Base-by-base conservation (phyloP, 2,888 invertebrate species). In the Tupiocoris notatus region DNA sequence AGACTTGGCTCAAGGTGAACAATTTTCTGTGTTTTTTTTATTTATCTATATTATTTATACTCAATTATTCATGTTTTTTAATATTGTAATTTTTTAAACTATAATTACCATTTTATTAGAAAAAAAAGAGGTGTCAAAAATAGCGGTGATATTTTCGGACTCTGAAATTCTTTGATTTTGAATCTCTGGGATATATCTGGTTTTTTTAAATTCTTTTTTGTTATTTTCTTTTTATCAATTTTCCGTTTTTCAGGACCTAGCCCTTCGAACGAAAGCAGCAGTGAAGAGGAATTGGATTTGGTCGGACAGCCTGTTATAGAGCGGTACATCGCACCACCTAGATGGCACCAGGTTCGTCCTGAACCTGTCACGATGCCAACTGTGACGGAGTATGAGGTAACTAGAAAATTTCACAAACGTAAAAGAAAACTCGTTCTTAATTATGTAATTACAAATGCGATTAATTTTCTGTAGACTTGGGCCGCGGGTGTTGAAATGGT, bases 401-500 rank as follows among this genome's bases (percentile, higher is more conserved):
- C 9, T 24, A 0, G 1, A 7, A 24, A 64, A 6, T 17, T 39
- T 12, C 39, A n/a, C n/a, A n/a, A n/a, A 7, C 39, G 39, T 39
- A 39, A 3, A 39, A 39, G 39, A 12, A 3, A 12, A 39, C n/a
- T 39, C 6, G 39, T 39, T 7, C 39, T 39, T 39, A 39, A n/a
- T 39, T 39, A 7, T 12, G 39, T 12, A 39, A 12, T 39, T 39
- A 7, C 39, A 39, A 39, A 7, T 39, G 39, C 3, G 12, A 39
- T 7, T 39, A 3, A 39, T 39, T 39, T 39, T 39, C 39, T 59
- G 22, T 25, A 70, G 70, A 25, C 59, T 24, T 54, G 57, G 82
- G 92, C 91, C 81, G 89, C 91, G 76, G 88, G 88, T 81, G 91
- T 94, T 83, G 94, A 95, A 86, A 88, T 90, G 82, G 88, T 90